These are phyloP conservation scores for Drosophila tripunctata DNA, from an alignment of 2,888 invertebrate species.

Conservation along the genomic window DNA sequence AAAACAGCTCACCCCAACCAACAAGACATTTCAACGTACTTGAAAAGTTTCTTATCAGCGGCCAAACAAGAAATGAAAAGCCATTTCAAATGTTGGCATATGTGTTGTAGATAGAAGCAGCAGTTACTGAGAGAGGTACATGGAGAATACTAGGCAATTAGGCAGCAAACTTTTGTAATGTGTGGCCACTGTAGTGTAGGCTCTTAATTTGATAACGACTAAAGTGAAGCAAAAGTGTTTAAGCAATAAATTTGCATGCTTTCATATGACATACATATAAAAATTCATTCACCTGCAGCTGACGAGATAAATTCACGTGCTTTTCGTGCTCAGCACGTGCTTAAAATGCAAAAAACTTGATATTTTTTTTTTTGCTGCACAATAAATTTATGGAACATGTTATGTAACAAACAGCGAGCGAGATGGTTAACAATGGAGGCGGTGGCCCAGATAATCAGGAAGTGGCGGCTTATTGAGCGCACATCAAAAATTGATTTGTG, in stretches of 20 bases:
- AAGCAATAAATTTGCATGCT: constrained; percentile 61
- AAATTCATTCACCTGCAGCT: constrained; percentile 59
- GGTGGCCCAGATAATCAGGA: constrained; percentile 73
- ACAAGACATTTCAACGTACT: constrained; percentile 51
- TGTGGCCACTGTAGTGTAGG: constrained; percentile 36
- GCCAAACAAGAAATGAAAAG: constrained; percentile 35
- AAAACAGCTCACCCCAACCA: neutral
- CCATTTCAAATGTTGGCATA: constrained; percentile 55
- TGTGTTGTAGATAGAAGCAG: constrained; percentile 37
- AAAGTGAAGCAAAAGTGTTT: constrained; percentile 20
- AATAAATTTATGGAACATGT: constrained; percentile 51
- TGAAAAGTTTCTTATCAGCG: constrained; percentile 73
- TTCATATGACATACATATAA: too few species aligned
- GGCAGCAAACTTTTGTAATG: constrained; percentile 49
- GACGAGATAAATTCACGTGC: constrained; percentile 57
- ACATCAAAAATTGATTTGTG: constrained; percentile 79
- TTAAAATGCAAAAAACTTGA: constrained; percentile 33
- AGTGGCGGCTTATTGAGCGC: constrained; percentile 76
- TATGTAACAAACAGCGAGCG: constrained; percentile 36
- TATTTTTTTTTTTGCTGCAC: neutral
- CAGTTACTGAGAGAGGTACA: neutral
- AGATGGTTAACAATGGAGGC: constrained; percentile 49
- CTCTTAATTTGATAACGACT: constrained; percentile 47
- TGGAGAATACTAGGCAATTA: constrained; percentile 39
- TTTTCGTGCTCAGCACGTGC: constrained; percentile 41